A percentile compares a stretch with the other conserved stretches of the same genome.
Conservation (phyloP, 2,888 invertebrate genomes). For the Coelopa pilipes region DNA sequence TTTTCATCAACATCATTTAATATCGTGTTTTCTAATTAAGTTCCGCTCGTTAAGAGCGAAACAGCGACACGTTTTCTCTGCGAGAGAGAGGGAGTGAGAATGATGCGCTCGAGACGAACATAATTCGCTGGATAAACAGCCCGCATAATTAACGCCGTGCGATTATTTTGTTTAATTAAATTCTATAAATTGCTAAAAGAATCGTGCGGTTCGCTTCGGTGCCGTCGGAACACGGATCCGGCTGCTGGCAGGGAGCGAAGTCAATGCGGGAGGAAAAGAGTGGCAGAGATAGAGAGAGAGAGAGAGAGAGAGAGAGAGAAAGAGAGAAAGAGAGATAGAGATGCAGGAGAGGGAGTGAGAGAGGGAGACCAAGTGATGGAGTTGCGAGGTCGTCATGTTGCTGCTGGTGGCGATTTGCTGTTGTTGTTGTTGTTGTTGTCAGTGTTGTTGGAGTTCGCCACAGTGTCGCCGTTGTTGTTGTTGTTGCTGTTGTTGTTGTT, state of each 20-base stretch:
- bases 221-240: not conserved
- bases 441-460: not conserved
- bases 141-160: slow-evolving; percentile 13
- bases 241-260: not conserved
- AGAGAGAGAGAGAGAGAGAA: too few species aligned
- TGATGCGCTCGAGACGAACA: not conserved
- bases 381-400: not conserved
- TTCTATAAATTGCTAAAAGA: not conserved
- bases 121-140: not conserved
- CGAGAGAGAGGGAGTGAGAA: too few species aligned
- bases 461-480: not conserved
- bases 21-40: too few species aligned
- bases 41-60: too few species aligned
- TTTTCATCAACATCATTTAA: too few species aligned
- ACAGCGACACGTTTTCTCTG: too few species aligned
- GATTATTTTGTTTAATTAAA: slow-evolving; percentile 19
- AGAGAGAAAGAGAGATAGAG: too few species aligned
- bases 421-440: not conserved
- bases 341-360: too few species aligned
- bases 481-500: not conserved
- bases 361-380: too few species aligned
- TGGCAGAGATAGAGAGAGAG: too few species aligned
- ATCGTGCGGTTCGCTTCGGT: not conserved
- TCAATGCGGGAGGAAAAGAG: too few species aligned
- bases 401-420: not conserved